Conservation (phyloP, 2,888 invertebrate species). For the Ophioninae sp. region DNA sequence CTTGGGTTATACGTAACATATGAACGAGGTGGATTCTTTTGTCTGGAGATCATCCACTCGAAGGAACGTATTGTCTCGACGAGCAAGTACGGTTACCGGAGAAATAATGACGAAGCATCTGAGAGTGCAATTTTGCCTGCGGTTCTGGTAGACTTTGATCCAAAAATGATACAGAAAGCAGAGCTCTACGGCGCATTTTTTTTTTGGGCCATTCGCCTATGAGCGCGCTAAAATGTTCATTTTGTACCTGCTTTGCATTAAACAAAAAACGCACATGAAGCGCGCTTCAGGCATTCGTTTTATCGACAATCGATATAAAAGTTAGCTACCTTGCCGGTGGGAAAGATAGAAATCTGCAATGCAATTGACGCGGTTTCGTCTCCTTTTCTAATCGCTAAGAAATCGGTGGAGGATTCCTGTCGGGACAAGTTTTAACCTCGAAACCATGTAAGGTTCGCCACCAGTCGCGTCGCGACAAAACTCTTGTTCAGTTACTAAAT, state of each 20-base stretch:
- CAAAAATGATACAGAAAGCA: not conserved
- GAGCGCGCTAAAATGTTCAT: not conserved
- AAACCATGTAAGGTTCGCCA: not conserved
- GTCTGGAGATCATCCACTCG: not conserved
- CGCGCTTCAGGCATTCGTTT: not conserved
- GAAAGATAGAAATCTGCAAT: not conserved
- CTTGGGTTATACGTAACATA: not conserved
- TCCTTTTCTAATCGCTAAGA: not conserved
- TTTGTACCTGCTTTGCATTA: not conserved
- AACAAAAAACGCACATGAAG: not conserved
- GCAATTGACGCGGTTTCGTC: not conserved
- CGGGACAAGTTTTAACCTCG: not conserved
- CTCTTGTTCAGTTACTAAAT: not conserved
- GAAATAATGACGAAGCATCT: not conserved
- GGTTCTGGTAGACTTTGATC: not conserved
- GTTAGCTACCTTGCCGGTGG: not conserved
- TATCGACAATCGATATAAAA: not conserved
- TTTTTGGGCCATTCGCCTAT: not conserved
- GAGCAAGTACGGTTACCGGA: not conserved
- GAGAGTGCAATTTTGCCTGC: not conserved
- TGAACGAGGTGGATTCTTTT: constrained; percentile 1
- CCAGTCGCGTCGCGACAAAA: not conserved
- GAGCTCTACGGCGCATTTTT: not conserved
- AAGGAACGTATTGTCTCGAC: not conserved
- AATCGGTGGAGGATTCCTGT: not conserved